Conservation (phyloP, 2,888 invertebrate species). For the Abrostola triplasia region DNA sequence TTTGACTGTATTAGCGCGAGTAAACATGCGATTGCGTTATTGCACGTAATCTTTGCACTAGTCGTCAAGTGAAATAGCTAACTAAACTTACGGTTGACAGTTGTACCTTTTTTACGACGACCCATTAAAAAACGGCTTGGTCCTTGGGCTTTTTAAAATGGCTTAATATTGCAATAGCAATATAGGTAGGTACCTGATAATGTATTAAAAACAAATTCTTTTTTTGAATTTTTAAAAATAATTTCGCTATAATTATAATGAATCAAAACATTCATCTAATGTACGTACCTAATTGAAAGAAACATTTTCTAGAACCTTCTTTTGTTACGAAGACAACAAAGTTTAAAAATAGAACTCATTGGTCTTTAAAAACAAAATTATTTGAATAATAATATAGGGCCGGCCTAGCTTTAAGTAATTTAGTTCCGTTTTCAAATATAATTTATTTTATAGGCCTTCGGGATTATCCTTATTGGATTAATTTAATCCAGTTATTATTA, state of each 20-base stretch:
- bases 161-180: too few relatives aligned
- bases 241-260: too few relatives aligned
- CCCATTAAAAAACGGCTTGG: neutral
- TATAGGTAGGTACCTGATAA: too few relatives aligned
- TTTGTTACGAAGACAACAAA: neutral
- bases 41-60: conserved; percentile 53
- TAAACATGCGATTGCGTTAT: conserved; percentile 54
- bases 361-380: neutral
- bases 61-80: conserved; percentile 37
- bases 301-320: neutral
- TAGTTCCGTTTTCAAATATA: neutral
- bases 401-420: too few relatives aligned
- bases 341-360: conserved; percentile 6
- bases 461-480: neutral
- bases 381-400: too few relatives aligned
- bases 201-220: too few relatives aligned
- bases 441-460: neutral
- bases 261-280: too few relatives aligned
- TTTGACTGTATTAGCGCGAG: conserved; percentile 42
- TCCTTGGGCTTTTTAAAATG: neutral
- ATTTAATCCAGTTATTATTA: conserved; percentile 16
- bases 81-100: conserved; percentile 3
- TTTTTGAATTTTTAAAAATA: too few relatives aligned
- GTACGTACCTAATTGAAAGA: too few relatives aligned
- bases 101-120: neutral